Conservation (phyloP, 2,888 invertebrate species). For the Heliconius cydno region DNA sequence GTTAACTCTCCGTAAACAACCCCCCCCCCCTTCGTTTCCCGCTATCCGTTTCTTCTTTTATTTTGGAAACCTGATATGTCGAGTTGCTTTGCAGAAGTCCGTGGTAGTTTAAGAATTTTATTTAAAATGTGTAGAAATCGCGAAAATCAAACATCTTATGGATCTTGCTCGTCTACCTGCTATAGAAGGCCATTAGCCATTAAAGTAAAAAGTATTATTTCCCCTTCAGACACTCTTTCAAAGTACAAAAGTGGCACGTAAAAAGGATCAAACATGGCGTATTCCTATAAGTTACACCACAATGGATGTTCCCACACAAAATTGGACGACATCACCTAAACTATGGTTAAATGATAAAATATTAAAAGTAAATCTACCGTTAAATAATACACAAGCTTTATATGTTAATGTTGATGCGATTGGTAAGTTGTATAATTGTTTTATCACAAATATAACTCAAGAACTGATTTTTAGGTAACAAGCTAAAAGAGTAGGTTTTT, state of each 20-base stretch:
- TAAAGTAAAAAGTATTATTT: background rate
- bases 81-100: too few species aligned
- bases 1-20: too few species aligned
- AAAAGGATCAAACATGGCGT: slow-evolving; percentile 80
- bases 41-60: too few species aligned
- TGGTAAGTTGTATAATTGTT: slow-evolving; percentile 66
- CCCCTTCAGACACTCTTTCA: slow-evolving; percentile 66
- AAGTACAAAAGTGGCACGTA: slow-evolving; percentile 63
- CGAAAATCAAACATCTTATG: too few species aligned
- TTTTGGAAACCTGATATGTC: too few species aligned
- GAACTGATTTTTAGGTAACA: too few species aligned
- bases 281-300: slow-evolving; percentile 82
- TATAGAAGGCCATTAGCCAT: too few species aligned
- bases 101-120: too few species aligned
- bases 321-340: slow-evolving; percentile 61
- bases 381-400: slow-evolving; percentile 78
- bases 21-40: too few species aligned
- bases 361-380: slow-evolving; percentile 47
- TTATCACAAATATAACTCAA: background rate
- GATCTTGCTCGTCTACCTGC: too few species aligned
- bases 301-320: slow-evolving; percentile 50
- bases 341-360: slow-evolving; percentile 65
- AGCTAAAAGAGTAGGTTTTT: too few species aligned
- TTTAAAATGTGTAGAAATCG: too few species aligned
- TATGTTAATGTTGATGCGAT: slow-evolving; percentile 85